Conservation (phyloP, 2,888 invertebrate genomes). For the Galeruca laticollis region DNA sequence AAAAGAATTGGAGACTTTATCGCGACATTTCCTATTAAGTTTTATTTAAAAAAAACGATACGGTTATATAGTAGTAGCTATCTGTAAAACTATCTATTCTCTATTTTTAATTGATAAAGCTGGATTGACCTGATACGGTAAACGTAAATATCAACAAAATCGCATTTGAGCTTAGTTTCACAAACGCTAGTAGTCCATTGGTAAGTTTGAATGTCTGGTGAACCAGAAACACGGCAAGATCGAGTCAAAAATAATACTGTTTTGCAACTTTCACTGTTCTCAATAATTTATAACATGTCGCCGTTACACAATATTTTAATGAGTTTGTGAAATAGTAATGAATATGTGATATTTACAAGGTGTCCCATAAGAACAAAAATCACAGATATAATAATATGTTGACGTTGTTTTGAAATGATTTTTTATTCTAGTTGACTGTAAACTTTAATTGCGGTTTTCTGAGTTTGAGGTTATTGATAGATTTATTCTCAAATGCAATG, state of each 20-base stretch:
- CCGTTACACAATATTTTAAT: constrained; percentile 38
- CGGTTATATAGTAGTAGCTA: too few relatives aligned
- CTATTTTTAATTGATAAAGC: too few relatives aligned
- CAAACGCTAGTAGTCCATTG: not conserved
- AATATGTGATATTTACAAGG: not conserved
- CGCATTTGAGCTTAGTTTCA: constrained; percentile 35
- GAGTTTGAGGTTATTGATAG: too few relatives aligned
- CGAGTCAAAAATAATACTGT: constrained; percentile 37
- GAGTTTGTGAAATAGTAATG: constrained; percentile 10
- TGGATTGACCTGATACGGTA: not conserved
- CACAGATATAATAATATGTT: too few relatives aligned
- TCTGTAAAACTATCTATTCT: too few relatives aligned
- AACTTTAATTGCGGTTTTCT: too few relatives aligned
- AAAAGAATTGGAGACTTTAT: too few relatives aligned
- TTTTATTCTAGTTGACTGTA: too few relatives aligned
- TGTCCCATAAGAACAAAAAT: not conserved
- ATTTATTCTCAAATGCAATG: too few relatives aligned
- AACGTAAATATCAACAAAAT: not conserved
- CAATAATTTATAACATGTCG: constrained; percentile 41
- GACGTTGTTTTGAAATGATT: too few relatives aligned
- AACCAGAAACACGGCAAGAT: constrained; percentile 32
- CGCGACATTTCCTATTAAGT: too few relatives aligned
- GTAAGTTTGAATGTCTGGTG: constrained; percentile 6
- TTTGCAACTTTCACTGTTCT: constrained; percentile 45
- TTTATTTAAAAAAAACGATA: too few relatives aligned